Conservation (phyloP, 2,113 vertebrate genomes). For the Cyprinodon brontotheroides region DNA sequence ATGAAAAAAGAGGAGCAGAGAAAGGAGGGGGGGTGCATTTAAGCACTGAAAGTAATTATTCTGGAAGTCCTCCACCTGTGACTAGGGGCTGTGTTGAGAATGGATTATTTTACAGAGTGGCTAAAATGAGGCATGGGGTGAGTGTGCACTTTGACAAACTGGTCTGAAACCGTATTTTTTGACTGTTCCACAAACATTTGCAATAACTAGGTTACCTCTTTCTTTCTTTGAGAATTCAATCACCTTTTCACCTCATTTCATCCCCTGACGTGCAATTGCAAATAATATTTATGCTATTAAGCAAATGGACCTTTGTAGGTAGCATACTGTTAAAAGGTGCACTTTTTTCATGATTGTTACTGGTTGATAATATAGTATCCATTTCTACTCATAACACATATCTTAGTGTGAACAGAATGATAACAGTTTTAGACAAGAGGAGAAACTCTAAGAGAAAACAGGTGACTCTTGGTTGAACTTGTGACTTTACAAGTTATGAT, state of each 20-base stretch:
- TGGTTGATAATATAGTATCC: conserved; percentile 52
- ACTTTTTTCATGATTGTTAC: conserved; percentile 61
- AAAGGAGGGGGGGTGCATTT: conserved; percentile 25
- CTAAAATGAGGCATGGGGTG: conserved; percentile 16
- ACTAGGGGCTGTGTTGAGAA: conserved; percentile 67
- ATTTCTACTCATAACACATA: conserved; percentile 49
- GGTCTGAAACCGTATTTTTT: conserved; percentile 50
- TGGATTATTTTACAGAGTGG: conserved; percentile 47
- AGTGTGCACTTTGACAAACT: conserved; percentile 52
- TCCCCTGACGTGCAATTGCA: conserved; percentile 17
- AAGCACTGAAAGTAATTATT: conserved; percentile 77
- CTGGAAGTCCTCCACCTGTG: conserved; percentile 76
- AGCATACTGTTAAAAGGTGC: conserved; percentile 25
- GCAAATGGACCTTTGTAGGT: conserved; percentile 41
- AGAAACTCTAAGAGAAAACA: conserved; percentile 40
- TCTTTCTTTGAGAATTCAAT: conserved; percentile 10
- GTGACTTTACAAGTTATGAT: conserved; percentile 39
- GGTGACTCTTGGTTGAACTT: conserved; percentile 41
- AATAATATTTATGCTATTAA: conserved; percentile 29
- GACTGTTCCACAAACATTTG: conserved; percentile 36
- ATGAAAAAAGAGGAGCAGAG: conserved; percentile 19
- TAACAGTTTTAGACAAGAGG: conserved; percentile 30
- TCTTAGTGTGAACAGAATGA: conserved; percentile 30
- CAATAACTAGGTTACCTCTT: conserved; percentile 44
- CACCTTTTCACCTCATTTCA: conserved; percentile 32